These are phyloP conservation scores for Sinotaia quadrata DNA, from an alignment of 2,888 invertebrate genomes.

Conservation along the genomic window DNA sequence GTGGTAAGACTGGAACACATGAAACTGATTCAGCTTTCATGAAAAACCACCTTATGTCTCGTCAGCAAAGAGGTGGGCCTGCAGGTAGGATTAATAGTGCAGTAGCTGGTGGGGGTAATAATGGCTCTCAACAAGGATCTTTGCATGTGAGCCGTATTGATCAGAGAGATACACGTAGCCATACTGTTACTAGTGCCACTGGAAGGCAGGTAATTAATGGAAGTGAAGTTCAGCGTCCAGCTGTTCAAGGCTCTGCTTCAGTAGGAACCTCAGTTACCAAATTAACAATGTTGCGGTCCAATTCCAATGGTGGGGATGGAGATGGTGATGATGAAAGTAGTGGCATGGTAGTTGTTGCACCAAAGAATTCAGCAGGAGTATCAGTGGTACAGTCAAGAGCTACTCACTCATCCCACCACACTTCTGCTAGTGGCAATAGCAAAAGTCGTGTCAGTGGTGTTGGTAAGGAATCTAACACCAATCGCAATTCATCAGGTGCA, in stretches of 20 bases:
- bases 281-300: not conserved
- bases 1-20: no score
- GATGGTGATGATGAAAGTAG: constrained; percentile 15
- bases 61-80: constrained; percentile 12
- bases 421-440: constrained; percentile 6
- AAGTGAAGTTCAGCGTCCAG: constrained; percentile 28
- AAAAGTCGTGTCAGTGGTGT: constrained; percentile 38
- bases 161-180: constrained; percentile 13
- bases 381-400: constrained; percentile 8
- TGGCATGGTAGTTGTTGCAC: not conserved
- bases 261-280: constrained; percentile 11
- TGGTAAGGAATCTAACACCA: constrained; percentile 37
- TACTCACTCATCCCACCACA: constrained; percentile 19
- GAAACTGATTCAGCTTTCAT: no score
- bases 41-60: no score
- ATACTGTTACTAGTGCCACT: constrained; percentile 12
- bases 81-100: constrained; percentile 1
- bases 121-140: not conserved
- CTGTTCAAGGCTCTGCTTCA: constrained; percentile 40
- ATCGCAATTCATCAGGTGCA: not conserved
- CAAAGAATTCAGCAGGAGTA: not conserved
- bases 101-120: constrained; percentile 17
- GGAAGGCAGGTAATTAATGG: constrained; percentile 5
- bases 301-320: constrained; percentile 9
- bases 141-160: constrained; percentile 3